Conservation (phyloP, 2,797 vertebrate species). For the Thaleichthys pacificus region DNA sequence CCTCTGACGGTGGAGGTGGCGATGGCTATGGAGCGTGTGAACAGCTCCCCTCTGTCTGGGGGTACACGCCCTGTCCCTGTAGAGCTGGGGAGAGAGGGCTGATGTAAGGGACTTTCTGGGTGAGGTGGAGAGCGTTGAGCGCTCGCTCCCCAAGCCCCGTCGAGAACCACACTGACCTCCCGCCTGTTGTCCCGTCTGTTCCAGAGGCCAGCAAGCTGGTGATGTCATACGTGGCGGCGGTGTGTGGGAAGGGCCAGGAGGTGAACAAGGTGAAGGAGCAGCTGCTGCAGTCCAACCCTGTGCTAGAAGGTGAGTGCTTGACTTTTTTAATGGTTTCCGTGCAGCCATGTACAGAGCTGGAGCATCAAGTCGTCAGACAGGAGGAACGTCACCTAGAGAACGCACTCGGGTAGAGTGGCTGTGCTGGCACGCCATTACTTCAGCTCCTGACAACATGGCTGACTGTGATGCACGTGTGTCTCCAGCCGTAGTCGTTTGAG, state of each 20-base stretch:
- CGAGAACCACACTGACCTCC: constrained; percentile 27
- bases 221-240: constrained; percentile 98
- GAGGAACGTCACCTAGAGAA: neutral
- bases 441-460: neutral
- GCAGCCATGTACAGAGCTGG: neutral
- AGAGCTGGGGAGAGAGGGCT: constrained; percentile 41
- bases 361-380: neutral
- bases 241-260: constrained; percentile 98
- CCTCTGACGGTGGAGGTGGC: constrained; percentile 26
- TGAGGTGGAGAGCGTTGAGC: neutral
- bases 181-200: constrained; percentile 50
- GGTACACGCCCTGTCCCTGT: constrained; percentile 42
- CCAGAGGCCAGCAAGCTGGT: constrained; percentile 99
- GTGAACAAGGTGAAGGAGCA: constrained; percentile 99
- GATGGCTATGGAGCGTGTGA: constrained; percentile 12
- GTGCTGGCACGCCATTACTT: neutral
- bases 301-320: constrained; percentile 90
- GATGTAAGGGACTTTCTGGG: constrained; percentile 62
- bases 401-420: neutral
- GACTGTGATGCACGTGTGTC: no score
- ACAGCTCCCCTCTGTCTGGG: constrained; percentile 22
- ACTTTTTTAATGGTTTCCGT: neutral
- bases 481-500: no score
- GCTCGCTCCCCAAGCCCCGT: constrained; percentile 38
- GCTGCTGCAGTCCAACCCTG: constrained; percentile 97